A percentile compares a stretch with the other conserved stretches of the same genome.
phyloP scores from a whole-genome alignment of 2,888 invertebrate genomes.

The Ryuthela nishihirai region DNA sequence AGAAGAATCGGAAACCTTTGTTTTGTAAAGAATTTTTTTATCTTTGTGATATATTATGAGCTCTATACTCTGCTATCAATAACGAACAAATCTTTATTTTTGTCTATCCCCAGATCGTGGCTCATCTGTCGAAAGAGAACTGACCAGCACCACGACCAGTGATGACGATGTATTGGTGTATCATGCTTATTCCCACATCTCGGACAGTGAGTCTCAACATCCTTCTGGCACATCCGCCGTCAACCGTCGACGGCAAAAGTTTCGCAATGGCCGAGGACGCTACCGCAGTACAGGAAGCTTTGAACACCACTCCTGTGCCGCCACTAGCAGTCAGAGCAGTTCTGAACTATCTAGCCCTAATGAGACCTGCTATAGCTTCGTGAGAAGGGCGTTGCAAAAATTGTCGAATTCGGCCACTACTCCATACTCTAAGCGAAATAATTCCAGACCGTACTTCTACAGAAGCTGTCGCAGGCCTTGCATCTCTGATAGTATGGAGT shows the following conservation, averaged over 20 bases:
- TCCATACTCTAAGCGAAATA: background rate
- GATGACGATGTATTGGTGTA: constrained; percentile 58
- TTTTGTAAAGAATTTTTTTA: background rate
- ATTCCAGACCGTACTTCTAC: constrained; percentile 33
- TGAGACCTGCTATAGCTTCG: constrained; percentile 91
- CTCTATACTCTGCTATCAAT: too few species aligned
- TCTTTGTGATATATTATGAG: background rate
- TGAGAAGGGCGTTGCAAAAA: constrained; percentile 71
- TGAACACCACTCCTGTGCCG: constrained; percentile 47
- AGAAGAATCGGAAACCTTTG: background rate
- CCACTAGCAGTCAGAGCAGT: constrained; percentile 61
- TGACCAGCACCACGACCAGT: constrained; percentile 53
- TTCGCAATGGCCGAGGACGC: constrained; percentile 34
- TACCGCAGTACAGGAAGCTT: constrained; percentile 19
- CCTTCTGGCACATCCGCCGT: background rate
- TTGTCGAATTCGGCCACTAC: constrained; percentile 33
- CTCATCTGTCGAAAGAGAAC: constrained; percentile 40
- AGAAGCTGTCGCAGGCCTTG: constrained; percentile 37
- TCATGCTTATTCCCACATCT: constrained; percentile 60
- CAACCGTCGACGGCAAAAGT: constrained; percentile 25
- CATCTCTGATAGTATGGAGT: constrained; percentile 36
- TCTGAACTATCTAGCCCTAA: constrained; percentile 86
- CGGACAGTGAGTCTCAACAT: constrained; percentile 53
- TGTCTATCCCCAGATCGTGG: constrained; percentile 36
- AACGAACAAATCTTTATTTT: too few species aligned